phyloP scores from a whole-genome alignment of 2,797 vertebrate genomes.

The Kryptopterus vitreolus region DNA sequence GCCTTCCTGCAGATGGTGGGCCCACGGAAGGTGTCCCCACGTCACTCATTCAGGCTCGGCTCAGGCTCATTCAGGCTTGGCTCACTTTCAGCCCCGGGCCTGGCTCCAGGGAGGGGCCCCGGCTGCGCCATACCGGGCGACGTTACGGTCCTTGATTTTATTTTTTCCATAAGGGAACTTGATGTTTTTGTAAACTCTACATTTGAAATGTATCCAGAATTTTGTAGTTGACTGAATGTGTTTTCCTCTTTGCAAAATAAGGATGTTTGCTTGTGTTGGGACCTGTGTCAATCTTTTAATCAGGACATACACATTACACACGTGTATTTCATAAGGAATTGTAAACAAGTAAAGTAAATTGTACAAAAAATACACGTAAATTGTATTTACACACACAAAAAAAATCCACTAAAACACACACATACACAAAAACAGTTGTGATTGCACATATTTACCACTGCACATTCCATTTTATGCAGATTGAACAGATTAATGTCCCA shows the following conservation, averaged over 20 bases:
- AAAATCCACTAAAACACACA: neutral
- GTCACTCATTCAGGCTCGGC: too few relatives aligned
- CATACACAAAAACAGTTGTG: neutral
- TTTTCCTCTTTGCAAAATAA: neutral
- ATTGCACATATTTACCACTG: slow-evolving; percentile 15
- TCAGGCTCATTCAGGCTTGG: too few relatives aligned
- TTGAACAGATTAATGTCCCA: slow-evolving; percentile 27
- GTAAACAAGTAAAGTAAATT: neutral
- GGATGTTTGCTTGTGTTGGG: neutral
- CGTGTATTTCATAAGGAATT: neutral
- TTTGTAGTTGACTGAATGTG: neutral
- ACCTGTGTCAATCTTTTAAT: neutral
- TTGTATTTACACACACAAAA: neutral
- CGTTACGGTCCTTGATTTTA: too few relatives aligned
- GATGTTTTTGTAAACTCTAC: neutral
- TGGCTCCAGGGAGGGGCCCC: too few relatives aligned
- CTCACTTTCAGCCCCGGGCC: too few relatives aligned
- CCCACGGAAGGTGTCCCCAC: too few relatives aligned
- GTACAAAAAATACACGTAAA: neutral
- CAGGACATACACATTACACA: too few relatives aligned
- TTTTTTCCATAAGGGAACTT: too few relatives aligned
- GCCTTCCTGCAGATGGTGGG: too few relatives aligned
- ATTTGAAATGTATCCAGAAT: neutral
- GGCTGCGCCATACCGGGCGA: too few relatives aligned
- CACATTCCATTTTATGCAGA: slow-evolving; percentile 42